These are phyloP conservation scores for Subacronicta megacephala DNA, from an alignment of 2,888 invertebrate species.

Conservation along the genomic window DNA sequence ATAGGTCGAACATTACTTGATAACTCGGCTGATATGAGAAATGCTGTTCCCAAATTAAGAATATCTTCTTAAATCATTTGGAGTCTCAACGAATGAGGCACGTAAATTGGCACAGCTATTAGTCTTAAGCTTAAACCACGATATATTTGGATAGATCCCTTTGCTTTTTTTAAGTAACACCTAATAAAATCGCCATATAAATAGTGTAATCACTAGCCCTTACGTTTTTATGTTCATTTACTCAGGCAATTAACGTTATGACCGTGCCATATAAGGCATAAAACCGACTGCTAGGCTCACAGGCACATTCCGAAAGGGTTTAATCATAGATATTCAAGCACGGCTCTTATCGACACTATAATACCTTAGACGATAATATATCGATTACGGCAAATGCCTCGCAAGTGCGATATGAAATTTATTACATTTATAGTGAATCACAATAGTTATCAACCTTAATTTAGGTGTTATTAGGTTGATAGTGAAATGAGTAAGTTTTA, in stretches of 20 bases:
- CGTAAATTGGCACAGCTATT: too few relatives aligned
- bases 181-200: conserved; percentile 8
- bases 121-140: not conserved
- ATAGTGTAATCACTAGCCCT: conserved; percentile 16
- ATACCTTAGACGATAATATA: conserved; percentile 48
- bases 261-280: conserved; percentile 11
- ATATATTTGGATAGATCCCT: conserved; percentile 13
- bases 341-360: conserved; percentile 39
- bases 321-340: conserved; percentile 37
- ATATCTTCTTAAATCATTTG: too few relatives aligned
- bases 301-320: conserved; percentile 28
- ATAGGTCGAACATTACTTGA: too few relatives aligned
- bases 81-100: too few relatives aligned
- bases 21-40: too few relatives aligned
- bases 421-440: conserved; percentile 44
- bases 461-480: conserved; percentile 31
- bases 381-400: conserved; percentile 36
- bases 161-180: not conserved
- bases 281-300: conserved; percentile 10
- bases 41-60: too few relatives aligned
- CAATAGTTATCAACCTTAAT: conserved; percentile 33
- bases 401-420: conserved; percentile 43
- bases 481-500: conserved; percentile 19
- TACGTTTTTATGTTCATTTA: conserved; percentile 19
- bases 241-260: conserved; percentile 24